phyloP scores from a whole-genome alignment of 2,797 vertebrate species.

The Monodelphis domestica region DNA sequence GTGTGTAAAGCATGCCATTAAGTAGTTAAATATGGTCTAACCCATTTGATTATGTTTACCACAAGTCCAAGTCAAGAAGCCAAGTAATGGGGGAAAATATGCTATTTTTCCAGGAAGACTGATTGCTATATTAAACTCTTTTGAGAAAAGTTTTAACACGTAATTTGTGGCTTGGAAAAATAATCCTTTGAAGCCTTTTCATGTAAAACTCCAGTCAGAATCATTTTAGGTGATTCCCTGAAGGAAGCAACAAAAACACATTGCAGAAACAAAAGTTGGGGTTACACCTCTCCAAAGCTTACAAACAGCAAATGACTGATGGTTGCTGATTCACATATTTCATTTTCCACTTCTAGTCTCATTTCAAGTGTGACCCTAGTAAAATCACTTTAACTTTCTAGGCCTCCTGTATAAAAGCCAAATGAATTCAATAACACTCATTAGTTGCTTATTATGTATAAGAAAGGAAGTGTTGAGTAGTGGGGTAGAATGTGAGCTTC shows the following conservation, averaged over 20 bases:
- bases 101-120: slow-evolving; percentile 65
- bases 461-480: background rate
- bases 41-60: slow-evolving; percentile 72
- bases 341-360: background rate
- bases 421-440: background rate
- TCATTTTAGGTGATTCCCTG: slow-evolving; percentile 67
- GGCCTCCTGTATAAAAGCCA: background rate
- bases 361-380: background rate
- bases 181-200: slow-evolving; percentile 63
- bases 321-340: slow-evolving; percentile 29
- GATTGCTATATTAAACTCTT: slow-evolving; percentile 71
- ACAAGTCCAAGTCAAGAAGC: slow-evolving; percentile 58
- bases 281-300: slow-evolving; percentile 51
- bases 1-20: slow-evolving; percentile 49
- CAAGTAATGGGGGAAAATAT: slow-evolving; percentile 55
- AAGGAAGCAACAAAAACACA: slow-evolving; percentile 63
- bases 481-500: background rate
- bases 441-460: background rate
- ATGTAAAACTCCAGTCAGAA: slow-evolving; percentile 71
- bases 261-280: slow-evolving; percentile 48
- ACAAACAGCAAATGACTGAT: slow-evolving; percentile 11
- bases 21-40: slow-evolving; percentile 56
- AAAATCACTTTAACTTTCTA: background rate
- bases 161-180: slow-evolving; percentile 68
- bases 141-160: slow-evolving; percentile 67